Conservation (phyloP, 2,797 vertebrate species). For the Luscinia luscinia region DNA sequence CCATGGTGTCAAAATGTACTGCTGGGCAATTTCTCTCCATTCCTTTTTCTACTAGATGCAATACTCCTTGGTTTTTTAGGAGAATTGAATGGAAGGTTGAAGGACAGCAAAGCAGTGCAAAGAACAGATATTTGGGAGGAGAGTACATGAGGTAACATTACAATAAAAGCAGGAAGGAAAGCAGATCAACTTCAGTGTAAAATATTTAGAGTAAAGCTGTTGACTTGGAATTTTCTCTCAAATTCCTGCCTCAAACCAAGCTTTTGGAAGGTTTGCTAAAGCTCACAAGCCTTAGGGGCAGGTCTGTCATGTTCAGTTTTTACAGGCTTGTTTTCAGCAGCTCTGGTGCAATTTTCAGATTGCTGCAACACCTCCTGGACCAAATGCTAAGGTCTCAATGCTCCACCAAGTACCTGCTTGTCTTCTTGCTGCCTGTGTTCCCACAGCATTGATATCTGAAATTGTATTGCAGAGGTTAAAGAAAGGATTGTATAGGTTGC, state of each 20-base stretch:
- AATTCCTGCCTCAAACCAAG: background rate
- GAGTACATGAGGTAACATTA: rapidly evolving
- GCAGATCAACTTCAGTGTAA: background rate
- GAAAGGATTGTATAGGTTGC: background rate
- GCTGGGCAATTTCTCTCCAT: background rate
- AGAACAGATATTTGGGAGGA: background rate
- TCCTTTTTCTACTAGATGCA: background rate
- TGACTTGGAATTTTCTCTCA: background rate
- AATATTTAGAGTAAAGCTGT: background rate
- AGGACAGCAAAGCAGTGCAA: background rate
- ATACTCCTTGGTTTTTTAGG: background rate
- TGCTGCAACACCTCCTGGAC: background rate
- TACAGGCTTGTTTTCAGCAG: background rate
- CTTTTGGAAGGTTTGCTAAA: background rate
- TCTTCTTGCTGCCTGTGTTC: background rate
- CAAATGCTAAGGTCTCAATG: background rate
- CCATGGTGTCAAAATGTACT: background rate
- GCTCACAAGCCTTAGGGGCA: background rate
- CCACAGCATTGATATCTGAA: background rate
- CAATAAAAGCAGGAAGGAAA: background rate
- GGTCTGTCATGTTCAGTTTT: background rate
- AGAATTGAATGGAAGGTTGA: background rate
- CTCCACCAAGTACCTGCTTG: background rate
- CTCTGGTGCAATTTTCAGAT: background rate
- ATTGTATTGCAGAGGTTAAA: background rate